These are phyloP conservation scores for Bombylius major DNA, from an alignment of 2,888 invertebrate genomes.

Conservation along the genomic window DNA sequence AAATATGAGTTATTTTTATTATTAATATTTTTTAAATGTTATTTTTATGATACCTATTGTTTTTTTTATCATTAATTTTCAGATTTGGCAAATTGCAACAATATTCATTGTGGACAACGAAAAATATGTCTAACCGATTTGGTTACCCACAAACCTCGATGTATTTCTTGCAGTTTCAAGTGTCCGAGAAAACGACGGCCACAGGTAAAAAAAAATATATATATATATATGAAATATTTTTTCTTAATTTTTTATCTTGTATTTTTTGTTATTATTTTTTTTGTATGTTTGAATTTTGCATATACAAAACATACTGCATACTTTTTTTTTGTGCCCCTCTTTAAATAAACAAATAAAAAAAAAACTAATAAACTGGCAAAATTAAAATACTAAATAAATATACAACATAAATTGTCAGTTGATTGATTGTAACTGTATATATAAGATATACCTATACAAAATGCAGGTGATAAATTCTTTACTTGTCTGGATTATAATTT, in stretches of 20 bases:
- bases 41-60: not conserved
- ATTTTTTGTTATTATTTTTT: no score
- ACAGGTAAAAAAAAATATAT: conserved; percentile 14
- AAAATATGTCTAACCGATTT: conserved; percentile 56
- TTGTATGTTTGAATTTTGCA: no score
- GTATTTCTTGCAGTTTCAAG: conserved; percentile 54
- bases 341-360: no score
- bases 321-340: no score
- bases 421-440: conserved; percentile 7
- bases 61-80: conserved; percentile 22
- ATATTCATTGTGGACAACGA: conserved; percentile 51
- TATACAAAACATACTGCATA: no score
- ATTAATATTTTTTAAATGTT: conserved; percentile 2
- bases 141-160: conserved; percentile 51
- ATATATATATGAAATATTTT: not conserved
- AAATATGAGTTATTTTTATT: not conserved
- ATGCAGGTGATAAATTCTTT: conserved; percentile 8
- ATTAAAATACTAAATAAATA: not conserved
- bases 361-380: no score
- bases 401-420: not conserved
- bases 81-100: conserved; percentile 54
- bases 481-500: conserved; percentile 4
- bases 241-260: no score
- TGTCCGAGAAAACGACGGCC: conserved; percentile 38
- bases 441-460: not conserved